These are phyloP conservation scores for Actinopyga echinites DNA, from an alignment of 53 echinoderm and acorn worm species.

Conservation along the genomic window DNA sequence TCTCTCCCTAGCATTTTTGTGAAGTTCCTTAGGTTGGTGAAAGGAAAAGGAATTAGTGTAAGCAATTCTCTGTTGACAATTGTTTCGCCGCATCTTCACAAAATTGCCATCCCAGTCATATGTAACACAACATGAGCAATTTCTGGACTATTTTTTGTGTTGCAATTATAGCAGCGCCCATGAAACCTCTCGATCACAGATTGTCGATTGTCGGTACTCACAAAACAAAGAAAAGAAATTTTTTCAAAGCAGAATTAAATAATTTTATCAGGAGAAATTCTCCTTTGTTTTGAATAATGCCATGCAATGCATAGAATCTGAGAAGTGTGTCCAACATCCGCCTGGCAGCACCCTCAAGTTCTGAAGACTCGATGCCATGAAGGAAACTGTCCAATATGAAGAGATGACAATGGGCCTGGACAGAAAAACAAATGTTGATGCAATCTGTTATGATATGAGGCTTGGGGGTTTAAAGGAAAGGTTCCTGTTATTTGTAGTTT, in stretches of 20 bases:
- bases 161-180: too few species aligned
- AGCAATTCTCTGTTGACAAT: neutral
- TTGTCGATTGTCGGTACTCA: too few species aligned
- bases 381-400: slow-evolving; percentile 73
- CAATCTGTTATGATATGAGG: neutral
- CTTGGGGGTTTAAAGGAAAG: neutral
- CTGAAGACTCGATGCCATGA: slow-evolving; percentile 50
- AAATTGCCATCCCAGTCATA: too few species aligned
- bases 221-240: too few species aligned
- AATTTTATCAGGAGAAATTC: slow-evolving; percentile 79
- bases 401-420: slow-evolving; percentile 92
- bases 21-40: too few species aligned
- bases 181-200: too few species aligned
- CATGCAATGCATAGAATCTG: slow-evolving; percentile 78
- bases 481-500: too few species aligned
- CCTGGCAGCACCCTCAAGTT: slow-evolving; percentile 58
- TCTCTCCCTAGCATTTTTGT: too few species aligned
- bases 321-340: slow-evolving; percentile 66
- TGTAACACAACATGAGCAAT: too few species aligned
- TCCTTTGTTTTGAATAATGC: slow-evolving; percentile 82
- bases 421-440: neutral
- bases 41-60: too few species aligned
- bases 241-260: neutral
- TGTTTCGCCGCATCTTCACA: too few species aligned
- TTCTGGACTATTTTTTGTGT: too few species aligned